These are phyloP conservation scores for Corapipo altera DNA, from an alignment of 2,113 vertebrate species.

Conservation along the genomic window DNA sequence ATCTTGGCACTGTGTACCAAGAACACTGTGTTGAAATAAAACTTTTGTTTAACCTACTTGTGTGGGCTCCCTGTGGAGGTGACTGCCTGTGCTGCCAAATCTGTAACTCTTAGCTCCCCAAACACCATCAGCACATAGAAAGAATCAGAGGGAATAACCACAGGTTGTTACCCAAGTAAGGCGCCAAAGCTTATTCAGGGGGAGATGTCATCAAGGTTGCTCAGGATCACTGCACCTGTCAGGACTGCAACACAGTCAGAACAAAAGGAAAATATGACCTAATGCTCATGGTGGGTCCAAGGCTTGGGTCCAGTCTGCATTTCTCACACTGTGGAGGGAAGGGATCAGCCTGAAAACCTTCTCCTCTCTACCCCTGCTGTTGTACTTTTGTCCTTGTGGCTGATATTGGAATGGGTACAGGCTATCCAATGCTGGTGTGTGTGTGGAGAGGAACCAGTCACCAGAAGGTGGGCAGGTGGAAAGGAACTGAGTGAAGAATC, in stretches of 20 bases:
- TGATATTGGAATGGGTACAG: background rate
- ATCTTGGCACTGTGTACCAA: background rate
- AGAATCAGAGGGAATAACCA: background rate
- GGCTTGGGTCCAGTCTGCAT: background rate
- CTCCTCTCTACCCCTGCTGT: background rate
- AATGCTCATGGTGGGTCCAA: background rate
- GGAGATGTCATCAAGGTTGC: background rate
- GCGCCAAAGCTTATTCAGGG: background rate
- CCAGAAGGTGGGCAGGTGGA: background rate
- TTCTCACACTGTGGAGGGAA: background rate
- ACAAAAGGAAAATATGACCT: background rate
- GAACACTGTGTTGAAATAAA: slow-evolving; percentile 10
- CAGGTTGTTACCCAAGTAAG: background rate
- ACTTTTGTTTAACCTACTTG: slow-evolving; percentile 60
- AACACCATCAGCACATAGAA: background rate
- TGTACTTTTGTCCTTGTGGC: background rate
- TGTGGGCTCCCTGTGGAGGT: slow-evolving; percentile 51
- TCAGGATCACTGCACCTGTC: background rate
- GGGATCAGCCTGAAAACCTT: background rate
- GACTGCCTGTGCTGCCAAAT: background rate
- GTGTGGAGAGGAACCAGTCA: background rate
- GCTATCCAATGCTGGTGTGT: background rate
- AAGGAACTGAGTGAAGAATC: background rate
- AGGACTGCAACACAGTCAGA: background rate
- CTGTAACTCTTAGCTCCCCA: background rate